Evolutionary conservation across 1,140 invertebrate species (phyloP).

Genomic region (Aphelenchoides avenae): DNA sequence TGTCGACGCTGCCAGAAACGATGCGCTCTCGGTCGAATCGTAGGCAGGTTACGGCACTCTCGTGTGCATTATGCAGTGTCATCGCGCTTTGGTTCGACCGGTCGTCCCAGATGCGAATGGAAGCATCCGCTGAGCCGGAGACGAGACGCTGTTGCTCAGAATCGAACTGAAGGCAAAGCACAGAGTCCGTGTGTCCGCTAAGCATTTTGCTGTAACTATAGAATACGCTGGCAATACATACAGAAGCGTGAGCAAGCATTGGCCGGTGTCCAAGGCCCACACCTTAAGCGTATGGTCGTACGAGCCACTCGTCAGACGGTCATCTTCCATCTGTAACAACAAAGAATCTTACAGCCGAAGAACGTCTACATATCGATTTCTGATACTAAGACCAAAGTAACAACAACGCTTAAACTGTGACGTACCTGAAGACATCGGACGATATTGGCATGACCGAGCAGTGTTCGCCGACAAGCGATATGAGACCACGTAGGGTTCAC

Average conservation of each 20-base stretch:
- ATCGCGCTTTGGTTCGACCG: constrained; percentile 59
- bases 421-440: constrained; percentile 64
- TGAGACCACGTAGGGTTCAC: constrained; percentile 64
- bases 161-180: constrained; percentile 65
- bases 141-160: constrained; percentile 61
- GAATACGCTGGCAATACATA: constrained; percentile 28
- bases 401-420: neutral
- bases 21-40: constrained; percentile 63
- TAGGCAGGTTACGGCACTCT: constrained; percentile 64
- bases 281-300: constrained; percentile 60
- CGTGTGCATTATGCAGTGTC: constrained; percentile 61
- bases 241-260: constrained; percentile 61
- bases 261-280: constrained; percentile 58
- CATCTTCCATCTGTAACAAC: constrained; percentile 61
- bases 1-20: constrained; percentile 63
- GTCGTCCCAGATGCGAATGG: constrained; percentile 65
- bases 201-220: constrained; percentile 6
- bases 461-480: constrained; percentile 65
- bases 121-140: constrained; percentile 65
- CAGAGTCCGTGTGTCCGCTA: constrained; percentile 63
- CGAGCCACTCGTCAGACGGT: constrained; percentile 62
- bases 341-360: constrained; percentile 4
- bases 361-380: no score
- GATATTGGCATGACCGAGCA: constrained; percentile 64
- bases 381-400: no score